A percentile compares a stretch with the other conserved stretches of the same genome.
Evolutionary conservation across 2,797 vertebrate species (phyloP).

Genomic region (Chaenodraco wilsoni): DNA sequence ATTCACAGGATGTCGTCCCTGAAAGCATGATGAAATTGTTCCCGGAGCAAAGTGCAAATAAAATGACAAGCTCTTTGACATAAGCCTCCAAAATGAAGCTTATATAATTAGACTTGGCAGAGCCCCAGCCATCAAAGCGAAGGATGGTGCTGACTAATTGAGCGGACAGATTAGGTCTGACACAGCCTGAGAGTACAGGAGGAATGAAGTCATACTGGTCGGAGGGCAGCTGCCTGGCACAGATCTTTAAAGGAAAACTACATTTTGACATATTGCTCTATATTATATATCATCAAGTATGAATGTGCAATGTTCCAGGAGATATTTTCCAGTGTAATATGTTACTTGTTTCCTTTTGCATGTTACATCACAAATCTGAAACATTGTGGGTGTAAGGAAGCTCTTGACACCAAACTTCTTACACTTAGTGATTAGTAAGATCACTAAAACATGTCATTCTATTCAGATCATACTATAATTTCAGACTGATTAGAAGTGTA

Average conservation of each 20-base stretch:
- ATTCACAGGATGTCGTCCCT: constrained; percentile 48
- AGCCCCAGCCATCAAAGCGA: constrained; percentile 68
- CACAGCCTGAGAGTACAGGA: constrained; percentile 66
- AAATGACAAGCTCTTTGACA: constrained; percentile 75
- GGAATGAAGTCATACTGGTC: constrained; percentile 57
- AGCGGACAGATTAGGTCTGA: constrained; percentile 78
- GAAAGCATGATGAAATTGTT: constrained; percentile 70
- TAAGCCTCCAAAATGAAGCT: constrained; percentile 68
- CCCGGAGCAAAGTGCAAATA: constrained; percentile 45
- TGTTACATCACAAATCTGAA: neutral
- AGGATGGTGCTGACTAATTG: constrained; percentile 75
- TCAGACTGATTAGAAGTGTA: neutral
- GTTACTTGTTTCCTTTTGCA: too few species aligned
- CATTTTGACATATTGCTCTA: constrained; percentile 18
- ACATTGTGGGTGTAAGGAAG: neutral
- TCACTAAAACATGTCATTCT: neutral
- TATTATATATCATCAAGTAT: constrained; percentile 4
- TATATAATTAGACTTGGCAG: constrained; percentile 79
- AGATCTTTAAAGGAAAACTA: constrained; percentile 28
- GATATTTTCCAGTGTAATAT: constrained; percentile 1
- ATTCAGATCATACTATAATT: neutral
- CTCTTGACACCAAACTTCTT: neutral
- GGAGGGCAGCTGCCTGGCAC: constrained; percentile 62
- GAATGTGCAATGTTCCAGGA: constrained; percentile 3
- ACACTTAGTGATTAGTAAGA: neutral